Evolutionary conservation across 2,797 vertebrate species (phyloP), one percentile per base, ranked within the genome.

Genomic region (Petrocephalus sullivani): DNA sequence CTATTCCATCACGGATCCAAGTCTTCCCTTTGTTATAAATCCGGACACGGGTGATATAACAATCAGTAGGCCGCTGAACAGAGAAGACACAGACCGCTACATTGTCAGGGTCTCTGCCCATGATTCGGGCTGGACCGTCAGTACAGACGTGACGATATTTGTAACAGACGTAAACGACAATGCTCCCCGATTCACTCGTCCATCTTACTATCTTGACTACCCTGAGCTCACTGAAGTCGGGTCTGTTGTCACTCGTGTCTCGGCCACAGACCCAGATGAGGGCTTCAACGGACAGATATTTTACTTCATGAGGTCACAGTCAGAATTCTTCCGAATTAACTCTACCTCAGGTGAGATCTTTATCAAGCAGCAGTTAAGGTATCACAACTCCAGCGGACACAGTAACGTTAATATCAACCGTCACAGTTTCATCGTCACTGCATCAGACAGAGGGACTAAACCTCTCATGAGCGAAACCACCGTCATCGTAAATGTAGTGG

Each of bases 101-200:
- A 97, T 98, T 9, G 96, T 98, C 89, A 96, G 96, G 90, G 97
- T 99, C 54, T 97, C 98, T 1, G 98, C 98, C 0, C 98, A 98
- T 6, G 98, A 99, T 93, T 99, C 97, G 0, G 98, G 98, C 8
- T 99, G 98, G 98, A 99, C 98, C 0, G 98, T 99, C 1, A 99
- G 98, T 94, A 99, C 98, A 0, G 98, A 99, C 0, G 97, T 99
- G 90, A 98, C 98, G 1, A 93, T 99, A 89, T 98, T 98, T 90
- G 96, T 99, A 86, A 97, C 92, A 0, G 98, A 99, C 23, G 71
- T 99, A 75, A 99, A 99, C 0, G 98, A 99, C 90, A 99, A 99
- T 0, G 94, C 97, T 0, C 98, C 98, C 0, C 95, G 97, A 84
- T 99, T 99, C 90, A 97, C 95, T 87, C 97, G 96, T 0, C 96